These are phyloP conservation scores for Vireo altiloquus DNA, from an alignment of 2,113 vertebrate genomes.

Conservation along the genomic window DNA sequence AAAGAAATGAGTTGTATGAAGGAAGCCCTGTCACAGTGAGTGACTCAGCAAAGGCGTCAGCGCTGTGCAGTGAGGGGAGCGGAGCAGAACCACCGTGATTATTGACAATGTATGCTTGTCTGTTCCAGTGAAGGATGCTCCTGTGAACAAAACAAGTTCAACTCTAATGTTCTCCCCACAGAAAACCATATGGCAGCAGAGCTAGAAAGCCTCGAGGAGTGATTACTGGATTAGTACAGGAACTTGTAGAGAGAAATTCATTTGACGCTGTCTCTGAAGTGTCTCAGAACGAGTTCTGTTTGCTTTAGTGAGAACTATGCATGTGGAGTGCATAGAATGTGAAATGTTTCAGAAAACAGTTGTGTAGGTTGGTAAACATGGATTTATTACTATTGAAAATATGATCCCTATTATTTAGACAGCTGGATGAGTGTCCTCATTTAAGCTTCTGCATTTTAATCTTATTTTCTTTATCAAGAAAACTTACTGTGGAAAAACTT, in stretches of 20 bases:
- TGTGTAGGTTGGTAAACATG: not conserved
- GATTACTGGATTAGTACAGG: not conserved
- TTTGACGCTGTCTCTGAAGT: not conserved
- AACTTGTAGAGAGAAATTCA: not conserved
- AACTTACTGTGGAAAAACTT: not conserved
- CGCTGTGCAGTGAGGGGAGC: not conserved
- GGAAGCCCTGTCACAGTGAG: not conserved
- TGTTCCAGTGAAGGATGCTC: not conserved
- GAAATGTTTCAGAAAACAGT: not conserved
- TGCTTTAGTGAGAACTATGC: not conserved
- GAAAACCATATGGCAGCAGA: not conserved
- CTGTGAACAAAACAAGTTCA: not conserved
- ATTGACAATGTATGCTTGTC: not conserved
- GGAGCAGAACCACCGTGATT: not conserved
- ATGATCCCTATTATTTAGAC: not conserved
- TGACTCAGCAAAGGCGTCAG: not conserved
- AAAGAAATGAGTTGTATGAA: not conserved
- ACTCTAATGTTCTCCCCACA: not conserved
- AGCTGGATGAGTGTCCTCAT: not conserved
- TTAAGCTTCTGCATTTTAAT: not conserved
- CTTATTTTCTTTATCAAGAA: not conserved
- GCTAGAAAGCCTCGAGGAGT: not conserved
- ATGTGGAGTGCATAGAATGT: not conserved
- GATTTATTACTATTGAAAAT: not conserved
- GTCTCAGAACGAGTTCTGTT: not conserved